Conservation (phyloP, 1,140 invertebrate species). For the Temnothorax nylanderi region DNA sequence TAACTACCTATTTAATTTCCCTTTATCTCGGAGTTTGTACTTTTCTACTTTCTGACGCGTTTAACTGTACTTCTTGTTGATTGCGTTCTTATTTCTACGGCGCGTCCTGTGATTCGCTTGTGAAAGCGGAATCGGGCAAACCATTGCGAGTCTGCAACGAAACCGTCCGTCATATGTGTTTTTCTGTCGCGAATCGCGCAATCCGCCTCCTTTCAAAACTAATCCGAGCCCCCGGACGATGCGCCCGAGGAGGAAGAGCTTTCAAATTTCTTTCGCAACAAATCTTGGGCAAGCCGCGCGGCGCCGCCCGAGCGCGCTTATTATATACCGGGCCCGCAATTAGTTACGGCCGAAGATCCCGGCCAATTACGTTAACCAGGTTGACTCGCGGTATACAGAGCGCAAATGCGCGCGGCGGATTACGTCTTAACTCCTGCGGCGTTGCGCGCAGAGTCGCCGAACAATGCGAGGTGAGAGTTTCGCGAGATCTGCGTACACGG, state of each 20-base stretch:
- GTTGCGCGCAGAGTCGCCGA: conserved; percentile 12
- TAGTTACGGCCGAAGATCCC: conserved; percentile 79
- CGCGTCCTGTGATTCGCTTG: conserved; percentile 4
- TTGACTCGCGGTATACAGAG: conserved; percentile 79
- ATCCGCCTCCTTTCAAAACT: conserved; percentile 69
- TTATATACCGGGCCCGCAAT: conserved; percentile 70
- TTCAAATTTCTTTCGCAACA: conserved; percentile 74
- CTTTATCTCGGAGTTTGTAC: not conserved
- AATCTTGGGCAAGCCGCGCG: conserved; percentile 60
- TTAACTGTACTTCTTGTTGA: not conserved
- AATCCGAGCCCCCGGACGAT: conserved; percentile 32
- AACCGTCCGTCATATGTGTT: conserved; percentile 17
- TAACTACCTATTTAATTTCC: conserved; percentile 12
- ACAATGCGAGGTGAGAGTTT: conserved; percentile 63
- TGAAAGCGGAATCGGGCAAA: conserved; percentile 59
- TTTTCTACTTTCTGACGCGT: not conserved
- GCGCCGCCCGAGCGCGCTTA: conserved; percentile 42
- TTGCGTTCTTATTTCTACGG: not conserved
- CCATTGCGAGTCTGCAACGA: not conserved
- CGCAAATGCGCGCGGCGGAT: conserved; percentile 70
- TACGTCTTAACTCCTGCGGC: conserved; percentile 26
- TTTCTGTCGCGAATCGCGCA: conserved; percentile 66
- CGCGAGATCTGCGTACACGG: conserved; percentile 31
- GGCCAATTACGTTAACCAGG: conserved; percentile 79
- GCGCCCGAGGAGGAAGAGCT: conserved; percentile 62